Evolutionary conservation across 2,113 vertebrate species (phyloP).

Genomic region (Chamaetylas fuelleborni): DNA sequence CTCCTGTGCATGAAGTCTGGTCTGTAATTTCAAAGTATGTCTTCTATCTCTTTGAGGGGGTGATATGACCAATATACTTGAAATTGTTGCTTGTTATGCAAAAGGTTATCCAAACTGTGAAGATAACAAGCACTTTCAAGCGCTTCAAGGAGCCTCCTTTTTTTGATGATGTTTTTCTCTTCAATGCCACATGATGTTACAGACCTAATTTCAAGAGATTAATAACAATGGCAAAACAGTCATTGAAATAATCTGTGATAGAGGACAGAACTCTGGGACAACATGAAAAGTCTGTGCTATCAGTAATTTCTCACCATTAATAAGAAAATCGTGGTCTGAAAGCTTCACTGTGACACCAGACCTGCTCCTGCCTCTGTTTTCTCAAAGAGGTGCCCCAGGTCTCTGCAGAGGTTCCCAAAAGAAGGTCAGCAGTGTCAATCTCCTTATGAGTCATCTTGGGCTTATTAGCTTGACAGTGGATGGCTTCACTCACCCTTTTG

Average conservation of each 20-base stretch:
- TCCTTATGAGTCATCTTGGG: background rate
- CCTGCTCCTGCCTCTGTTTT: background rate
- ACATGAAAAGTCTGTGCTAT: background rate
- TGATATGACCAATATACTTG: background rate
- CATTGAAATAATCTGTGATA: background rate
- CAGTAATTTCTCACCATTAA: background rate
- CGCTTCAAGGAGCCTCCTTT: background rate
- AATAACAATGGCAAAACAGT: background rate
- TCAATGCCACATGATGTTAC: background rate
- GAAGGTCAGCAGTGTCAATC: background rate
- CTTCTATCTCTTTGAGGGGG: background rate
- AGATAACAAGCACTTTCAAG: conserved; percentile 24
- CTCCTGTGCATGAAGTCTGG: background rate
- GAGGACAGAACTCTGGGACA: background rate
- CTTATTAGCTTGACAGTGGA: background rate
- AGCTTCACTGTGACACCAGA: background rate
- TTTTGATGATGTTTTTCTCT: background rate
- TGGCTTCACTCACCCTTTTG: background rate
- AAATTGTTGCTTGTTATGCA: conserved; percentile 1
- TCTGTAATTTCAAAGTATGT: background rate
- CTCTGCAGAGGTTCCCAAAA: background rate
- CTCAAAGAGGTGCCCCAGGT: background rate
- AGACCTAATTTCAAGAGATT: background rate
- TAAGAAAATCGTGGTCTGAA: background rate
- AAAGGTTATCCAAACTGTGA: conserved; percentile 40